Evolutionary conservation across 2,888 invertebrate genomes (phyloP), one percentile per base, ranked within the genome.

Genomic region (Pasiphila rectangulata): DNA sequence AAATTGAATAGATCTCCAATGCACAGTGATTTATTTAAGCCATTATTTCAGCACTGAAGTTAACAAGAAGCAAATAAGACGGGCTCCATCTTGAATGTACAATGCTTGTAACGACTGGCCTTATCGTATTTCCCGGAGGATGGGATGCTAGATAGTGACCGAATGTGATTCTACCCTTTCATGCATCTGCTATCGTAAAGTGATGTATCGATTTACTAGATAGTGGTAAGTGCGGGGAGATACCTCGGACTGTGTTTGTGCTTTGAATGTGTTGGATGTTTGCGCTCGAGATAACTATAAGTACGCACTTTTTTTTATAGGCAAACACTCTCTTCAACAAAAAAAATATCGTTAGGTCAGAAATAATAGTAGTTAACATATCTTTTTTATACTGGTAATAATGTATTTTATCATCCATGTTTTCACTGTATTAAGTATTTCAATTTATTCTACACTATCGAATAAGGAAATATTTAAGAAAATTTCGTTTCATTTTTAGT

Each of bases 1-100:
- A 25, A 38, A 27, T 19, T 12, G 27, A 40, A 40, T 30, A n/a
- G n/a, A 39, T 27, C 19, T 39, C 19, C 3, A n/a, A 29, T 23
- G 40, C 23, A 29, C 35, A 36, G 12, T 38, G 32, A 45, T 41
- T 46, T 46, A 46, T 36, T 41, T 15, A 15, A 44, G 12, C 35
- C 35, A 44, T 44, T 43, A 43, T 39, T 49, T 44, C 38, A 40
- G n/a, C 20, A 29, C 12, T 16, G 21, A 15, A 41, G 25, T 23
- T 41, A 45, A 41, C 49, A 49, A 45, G 44, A 40, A 44, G 43
- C 48, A 49, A 45, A 44, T 40, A 32, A 45, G 27, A 24, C 29
- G 34, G 13, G 35, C 25, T 24, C 19, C 29, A 13, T 41, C 40
- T 45, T 45, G 36, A 44, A 39, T 36, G 16, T 29, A 43, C 40